Conservation (phyloP, 2,113 vertebrate species). For the Gasterosteus nipponicus region DNA sequence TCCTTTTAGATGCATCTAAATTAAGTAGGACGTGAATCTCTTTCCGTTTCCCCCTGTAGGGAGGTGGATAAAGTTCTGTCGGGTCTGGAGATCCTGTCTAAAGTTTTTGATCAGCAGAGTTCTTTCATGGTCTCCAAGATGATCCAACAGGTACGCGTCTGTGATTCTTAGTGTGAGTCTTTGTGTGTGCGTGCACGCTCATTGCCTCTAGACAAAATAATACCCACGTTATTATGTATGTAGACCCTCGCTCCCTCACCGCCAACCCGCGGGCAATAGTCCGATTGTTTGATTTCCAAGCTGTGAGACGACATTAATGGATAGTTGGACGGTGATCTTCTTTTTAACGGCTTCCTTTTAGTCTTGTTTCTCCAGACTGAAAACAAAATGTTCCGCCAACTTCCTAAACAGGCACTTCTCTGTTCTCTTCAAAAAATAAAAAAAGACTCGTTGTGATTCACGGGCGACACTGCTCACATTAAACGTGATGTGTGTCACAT, state of each 20-base stretch:
- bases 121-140: slow-evolving; percentile 91
- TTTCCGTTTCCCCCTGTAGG: slow-evolving; percentile 67
- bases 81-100: slow-evolving; percentile 94
- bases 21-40: neutral
- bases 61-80: slow-evolving; percentile 95
- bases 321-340: no score
- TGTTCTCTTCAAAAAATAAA: neutral
- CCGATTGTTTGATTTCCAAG: neutral
- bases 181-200: neutral
- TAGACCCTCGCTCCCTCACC: neutral
- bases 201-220: no score
- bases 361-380: neutral
- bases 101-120: slow-evolving; percentile 97
- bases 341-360: neutral
- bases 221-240: neutral
- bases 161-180: slow-evolving; percentile 1
- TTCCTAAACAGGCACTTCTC: neutral
- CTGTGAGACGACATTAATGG: neutral
- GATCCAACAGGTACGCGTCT: slow-evolving; percentile 89
- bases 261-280: neutral
- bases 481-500: neutral
- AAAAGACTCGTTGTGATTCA: neutral
- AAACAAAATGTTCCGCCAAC: neutral
- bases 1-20: neutral
- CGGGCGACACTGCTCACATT: neutral